These are phyloP conservation scores for Adoxophyes honmai DNA, from an alignment of 1,140 invertebrate species.

Conservation along the genomic window DNA sequence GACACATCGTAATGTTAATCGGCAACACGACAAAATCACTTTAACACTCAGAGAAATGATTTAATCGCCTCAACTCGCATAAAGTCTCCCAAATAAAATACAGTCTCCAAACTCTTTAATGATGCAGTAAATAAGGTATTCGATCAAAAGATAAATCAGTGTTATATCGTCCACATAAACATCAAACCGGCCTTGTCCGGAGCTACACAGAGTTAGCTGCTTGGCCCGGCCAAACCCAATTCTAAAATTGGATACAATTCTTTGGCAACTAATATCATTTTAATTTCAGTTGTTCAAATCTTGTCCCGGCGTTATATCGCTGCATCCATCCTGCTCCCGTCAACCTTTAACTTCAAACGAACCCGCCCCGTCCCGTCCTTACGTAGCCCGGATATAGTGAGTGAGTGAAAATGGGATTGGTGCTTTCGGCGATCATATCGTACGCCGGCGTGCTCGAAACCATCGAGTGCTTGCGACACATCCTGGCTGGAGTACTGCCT, in stretches of 20 bases:
- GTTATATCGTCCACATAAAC: constrained; percentile 49
- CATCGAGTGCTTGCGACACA: constrained; percentile 78
- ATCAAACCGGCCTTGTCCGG: constrained; percentile 36
- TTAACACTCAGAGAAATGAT: too few relatives aligned
- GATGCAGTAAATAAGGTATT: constrained; percentile 21
- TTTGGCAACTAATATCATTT: constrained; percentile 74
- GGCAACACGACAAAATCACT: too few relatives aligned
- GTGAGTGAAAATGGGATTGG: constrained; percentile 79
- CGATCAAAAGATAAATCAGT: constrained; percentile 39
- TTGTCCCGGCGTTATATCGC: constrained; percentile 68
- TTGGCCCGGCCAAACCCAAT: constrained; percentile 61
- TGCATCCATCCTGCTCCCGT: constrained; percentile 53
- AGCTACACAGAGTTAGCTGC: constrained; percentile 42
- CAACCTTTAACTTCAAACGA: constrained; percentile 31
- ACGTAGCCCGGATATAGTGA: constrained; percentile 26
- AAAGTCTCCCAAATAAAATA: too few relatives aligned
- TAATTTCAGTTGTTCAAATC: constrained; percentile 77
- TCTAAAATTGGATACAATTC: constrained; percentile 68
- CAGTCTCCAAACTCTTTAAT: neutral
- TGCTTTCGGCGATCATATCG: constrained; percentile 84
- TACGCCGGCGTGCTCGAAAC: constrained; percentile 85
- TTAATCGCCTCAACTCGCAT: too few relatives aligned
- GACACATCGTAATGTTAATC: too few relatives aligned
- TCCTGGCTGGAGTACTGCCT: constrained; percentile 71
- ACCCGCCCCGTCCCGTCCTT: constrained; percentile 43